Conservation (phyloP, 1,140 invertebrate genomes). For the Drosophila nigromelanica region DNA sequence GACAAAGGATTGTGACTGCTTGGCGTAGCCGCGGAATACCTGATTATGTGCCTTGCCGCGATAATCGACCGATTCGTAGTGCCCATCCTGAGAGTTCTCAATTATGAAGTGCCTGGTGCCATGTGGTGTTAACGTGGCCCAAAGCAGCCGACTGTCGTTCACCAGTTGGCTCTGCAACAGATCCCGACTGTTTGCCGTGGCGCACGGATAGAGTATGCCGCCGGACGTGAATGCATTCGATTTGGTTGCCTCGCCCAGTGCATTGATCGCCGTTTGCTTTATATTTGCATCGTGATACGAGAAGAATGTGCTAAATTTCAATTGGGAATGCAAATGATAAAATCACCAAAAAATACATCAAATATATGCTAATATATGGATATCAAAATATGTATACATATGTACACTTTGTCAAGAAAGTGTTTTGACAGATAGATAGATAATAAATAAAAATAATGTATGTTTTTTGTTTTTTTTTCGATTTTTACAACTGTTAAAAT, state of each 20-base stretch:
- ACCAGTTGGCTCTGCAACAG: slow-evolving; percentile 83
- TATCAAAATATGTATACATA: too few relatives aligned
- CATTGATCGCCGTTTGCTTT: slow-evolving; percentile 76
- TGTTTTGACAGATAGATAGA: too few relatives aligned
- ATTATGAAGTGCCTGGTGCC: slow-evolving; percentile 89
- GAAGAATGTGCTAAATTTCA: slow-evolving; percentile 63
- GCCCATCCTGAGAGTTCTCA: slow-evolving; percentile 86
- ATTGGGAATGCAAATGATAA: not conserved
- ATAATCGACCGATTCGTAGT: slow-evolving; percentile 90
- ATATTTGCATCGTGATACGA: slow-evolving; percentile 83
- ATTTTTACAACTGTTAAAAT: too few relatives aligned
- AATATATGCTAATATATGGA: too few relatives aligned
- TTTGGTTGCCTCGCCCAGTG: slow-evolving; percentile 76
- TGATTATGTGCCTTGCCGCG: slow-evolving; percentile 72
- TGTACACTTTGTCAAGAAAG: too few relatives aligned
- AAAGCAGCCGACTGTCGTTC: slow-evolving; percentile 87
- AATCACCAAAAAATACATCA: too few relatives aligned
- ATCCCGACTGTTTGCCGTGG: slow-evolving; percentile 72
- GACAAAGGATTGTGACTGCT: slow-evolving; percentile 69
- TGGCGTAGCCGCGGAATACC: slow-evolving; percentile 70
- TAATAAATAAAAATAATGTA: too few relatives aligned
- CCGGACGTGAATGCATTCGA: slow-evolving; percentile 80
- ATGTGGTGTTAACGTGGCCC: slow-evolving; percentile 92
- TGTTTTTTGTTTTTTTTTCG: too few relatives aligned
- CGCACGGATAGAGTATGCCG: slow-evolving; percentile 79